Conservation (phyloP, 2,888 invertebrate species). For the Nasonia oneida region DNA sequence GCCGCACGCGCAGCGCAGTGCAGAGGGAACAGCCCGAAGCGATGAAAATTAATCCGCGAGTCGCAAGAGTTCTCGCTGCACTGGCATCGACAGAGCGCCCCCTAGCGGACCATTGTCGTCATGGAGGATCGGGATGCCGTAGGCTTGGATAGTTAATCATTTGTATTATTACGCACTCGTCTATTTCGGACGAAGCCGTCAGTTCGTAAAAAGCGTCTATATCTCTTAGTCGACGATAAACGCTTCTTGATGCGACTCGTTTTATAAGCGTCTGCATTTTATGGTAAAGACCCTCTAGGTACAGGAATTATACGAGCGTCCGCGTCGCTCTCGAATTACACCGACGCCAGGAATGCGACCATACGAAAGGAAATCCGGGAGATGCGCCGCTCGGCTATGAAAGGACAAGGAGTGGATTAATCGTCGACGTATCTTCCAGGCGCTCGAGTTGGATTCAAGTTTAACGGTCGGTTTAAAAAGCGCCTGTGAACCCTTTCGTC, state of each 20-base stretch:
- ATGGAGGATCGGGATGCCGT: too few species aligned
- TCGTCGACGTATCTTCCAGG: background rate
- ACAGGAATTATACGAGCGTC: background rate
- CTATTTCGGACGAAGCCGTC: too few species aligned
- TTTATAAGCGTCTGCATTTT: too few species aligned
- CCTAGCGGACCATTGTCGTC: background rate
- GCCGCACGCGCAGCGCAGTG: background rate
- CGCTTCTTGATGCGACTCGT: too few species aligned
- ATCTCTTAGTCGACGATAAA: too few species aligned
- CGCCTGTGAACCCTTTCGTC: background rate
- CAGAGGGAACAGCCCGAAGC: slow-evolving; percentile 62
- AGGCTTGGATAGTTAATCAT: too few species aligned
- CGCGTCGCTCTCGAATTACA: background rate
- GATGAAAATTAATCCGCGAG: slow-evolving; percentile 71
- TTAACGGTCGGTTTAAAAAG: background rate
- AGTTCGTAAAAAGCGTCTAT: too few species aligned
- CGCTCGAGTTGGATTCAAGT: background rate
- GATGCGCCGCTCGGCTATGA: background rate
- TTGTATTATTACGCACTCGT: too few species aligned
- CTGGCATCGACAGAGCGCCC: background rate
- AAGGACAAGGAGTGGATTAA: background rate
- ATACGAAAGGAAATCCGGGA: background rate
- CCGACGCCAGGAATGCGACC: background rate
- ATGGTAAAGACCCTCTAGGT: background rate
- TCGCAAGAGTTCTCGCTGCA: background rate